These are phyloP conservation scores for Caenorhabditis sp. DNA, from an alignment of 2,888 invertebrate genomes.

Conservation along the genomic window DNA sequence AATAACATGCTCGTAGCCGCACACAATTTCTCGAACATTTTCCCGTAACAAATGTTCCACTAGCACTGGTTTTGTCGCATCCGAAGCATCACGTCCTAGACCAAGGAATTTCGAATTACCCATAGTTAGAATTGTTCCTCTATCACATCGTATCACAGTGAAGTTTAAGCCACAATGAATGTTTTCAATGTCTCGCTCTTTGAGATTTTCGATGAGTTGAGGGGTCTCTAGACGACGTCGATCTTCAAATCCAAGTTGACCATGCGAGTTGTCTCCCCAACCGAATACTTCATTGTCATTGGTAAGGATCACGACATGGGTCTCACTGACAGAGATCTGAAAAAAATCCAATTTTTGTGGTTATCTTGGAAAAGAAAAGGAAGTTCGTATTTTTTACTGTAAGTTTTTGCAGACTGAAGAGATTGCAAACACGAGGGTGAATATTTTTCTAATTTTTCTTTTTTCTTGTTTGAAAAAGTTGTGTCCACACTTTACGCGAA, in stretches of 20 bases:
- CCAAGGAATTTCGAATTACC: conserved; percentile 76
- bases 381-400: no score
- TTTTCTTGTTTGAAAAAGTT: no score
- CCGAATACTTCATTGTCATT: conserved; percentile 78
- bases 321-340: conserved; percentile 76
- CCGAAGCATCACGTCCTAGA: conserved; percentile 73
- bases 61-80: conserved; percentile 76
- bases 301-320: conserved; percentile 77
- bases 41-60: conserved; percentile 75
- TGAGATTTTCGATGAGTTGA: conserved; percentile 21
- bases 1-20: conserved; percentile 78
- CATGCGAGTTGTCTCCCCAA: conserved; percentile 79
- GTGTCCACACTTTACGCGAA: no score
- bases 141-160: conserved; percentile 78
- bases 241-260: conserved; percentile 77
- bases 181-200: conserved; percentile 1
- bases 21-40: conserved; percentile 70
- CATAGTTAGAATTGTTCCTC: conserved; percentile 79
- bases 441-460: no score
- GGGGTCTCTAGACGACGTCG: conserved; percentile 13
- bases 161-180: conserved; percentile 71
- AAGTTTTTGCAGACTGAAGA: no score
- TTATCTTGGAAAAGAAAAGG: no score
- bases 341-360: no score
- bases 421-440: no score